A percentile compares a stretch with the other conserved stretches of the same genome.
These are phyloP conservation scores for Rhinopomastus cyanomelas DNA, from an alignment of 2,113 vertebrate species.

Conservation along the genomic window DNA sequence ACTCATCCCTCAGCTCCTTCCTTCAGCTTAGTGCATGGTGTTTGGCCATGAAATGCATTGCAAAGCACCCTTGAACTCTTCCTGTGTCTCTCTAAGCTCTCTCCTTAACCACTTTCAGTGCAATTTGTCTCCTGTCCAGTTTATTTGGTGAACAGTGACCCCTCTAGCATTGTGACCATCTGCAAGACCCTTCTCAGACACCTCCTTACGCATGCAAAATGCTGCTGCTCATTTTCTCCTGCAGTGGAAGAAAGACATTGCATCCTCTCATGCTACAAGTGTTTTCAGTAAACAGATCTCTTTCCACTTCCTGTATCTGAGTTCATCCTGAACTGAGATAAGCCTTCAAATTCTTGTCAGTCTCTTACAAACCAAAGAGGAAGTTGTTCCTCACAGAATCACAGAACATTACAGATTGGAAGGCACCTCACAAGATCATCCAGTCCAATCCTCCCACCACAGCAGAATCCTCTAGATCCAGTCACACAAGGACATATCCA, in stretches of 20 bases:
- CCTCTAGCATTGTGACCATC: background rate
- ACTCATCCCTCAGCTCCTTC: background rate
- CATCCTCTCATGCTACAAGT: background rate
- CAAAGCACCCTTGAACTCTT: background rate
- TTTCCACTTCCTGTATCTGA: background rate
- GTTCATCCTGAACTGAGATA: background rate
- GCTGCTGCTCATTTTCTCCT: background rate
- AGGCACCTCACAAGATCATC: no score
- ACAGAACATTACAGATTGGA: no score
- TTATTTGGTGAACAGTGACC: background rate
- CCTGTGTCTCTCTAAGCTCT: background rate
- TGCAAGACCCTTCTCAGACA: background rate
- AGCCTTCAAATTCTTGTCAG: background rate
- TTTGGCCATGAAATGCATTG: background rate
- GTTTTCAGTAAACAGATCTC: background rate
- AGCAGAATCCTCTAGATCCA: no score
- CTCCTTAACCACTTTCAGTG: background rate
- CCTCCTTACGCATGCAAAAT: background rate
- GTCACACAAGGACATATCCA: no score
- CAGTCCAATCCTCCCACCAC: no score
- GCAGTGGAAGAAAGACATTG: background rate
- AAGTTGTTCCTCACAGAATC: background rate
- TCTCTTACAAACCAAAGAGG: background rate
- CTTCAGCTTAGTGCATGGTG: background rate
- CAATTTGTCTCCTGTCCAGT: background rate